Conservation (phyloP, 2,888 invertebrate species). For the Folsomia candida region DNA sequence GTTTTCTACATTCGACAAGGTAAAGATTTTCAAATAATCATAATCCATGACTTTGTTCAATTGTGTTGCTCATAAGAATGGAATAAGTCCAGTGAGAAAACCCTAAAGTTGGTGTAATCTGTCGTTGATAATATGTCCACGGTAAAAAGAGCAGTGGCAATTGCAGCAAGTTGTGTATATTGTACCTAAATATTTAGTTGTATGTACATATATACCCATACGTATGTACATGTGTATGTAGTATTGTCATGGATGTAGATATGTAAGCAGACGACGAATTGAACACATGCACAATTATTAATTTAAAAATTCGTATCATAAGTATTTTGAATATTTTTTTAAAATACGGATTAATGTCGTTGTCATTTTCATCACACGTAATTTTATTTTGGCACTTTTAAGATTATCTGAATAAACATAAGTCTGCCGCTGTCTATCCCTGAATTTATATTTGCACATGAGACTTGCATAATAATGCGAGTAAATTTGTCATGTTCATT, state of each 20-base stretch:
- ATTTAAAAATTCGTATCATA: background rate
- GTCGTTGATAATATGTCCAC: too few relatives aligned
- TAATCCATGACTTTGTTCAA: background rate
- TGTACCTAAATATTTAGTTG: too few relatives aligned
- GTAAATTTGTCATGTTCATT: background rate
- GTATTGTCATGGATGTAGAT: too few relatives aligned
- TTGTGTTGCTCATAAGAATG: background rate
- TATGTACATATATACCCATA: too few relatives aligned
- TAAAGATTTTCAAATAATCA: background rate
- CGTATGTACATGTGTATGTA: too few relatives aligned
- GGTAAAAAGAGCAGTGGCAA: too few relatives aligned
- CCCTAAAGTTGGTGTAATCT: too few relatives aligned
- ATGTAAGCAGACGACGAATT: too few relatives aligned
- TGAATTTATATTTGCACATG: too few relatives aligned
- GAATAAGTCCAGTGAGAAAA: background rate
- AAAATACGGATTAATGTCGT: background rate
- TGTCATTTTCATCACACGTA: background rate
- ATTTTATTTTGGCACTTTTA: background rate
- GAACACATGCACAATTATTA: background rate
- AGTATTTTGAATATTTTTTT: background rate
- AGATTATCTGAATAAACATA: too few relatives aligned
- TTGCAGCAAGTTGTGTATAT: too few relatives aligned
- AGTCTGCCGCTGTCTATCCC: too few relatives aligned
- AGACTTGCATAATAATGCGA: background rate
- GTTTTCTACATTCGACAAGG: background rate